Evolutionary conservation across 2,113 vertebrate species (phyloP).

Genomic region (Pangasianodon gigas): DNA sequence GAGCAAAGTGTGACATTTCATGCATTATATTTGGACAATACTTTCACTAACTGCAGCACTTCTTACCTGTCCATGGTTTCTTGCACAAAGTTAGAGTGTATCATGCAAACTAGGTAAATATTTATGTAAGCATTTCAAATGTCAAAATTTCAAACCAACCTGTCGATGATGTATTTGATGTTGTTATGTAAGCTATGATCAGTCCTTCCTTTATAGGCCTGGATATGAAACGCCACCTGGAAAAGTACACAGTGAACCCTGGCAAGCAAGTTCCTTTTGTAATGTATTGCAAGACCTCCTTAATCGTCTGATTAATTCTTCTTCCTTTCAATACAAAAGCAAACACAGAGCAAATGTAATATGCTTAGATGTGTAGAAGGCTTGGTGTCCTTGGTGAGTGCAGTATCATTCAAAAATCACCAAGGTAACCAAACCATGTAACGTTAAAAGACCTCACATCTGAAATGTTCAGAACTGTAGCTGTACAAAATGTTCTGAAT

Average conservation of each 20-base stretch:
- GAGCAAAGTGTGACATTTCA: background rate
- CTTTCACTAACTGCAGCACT: background rate
- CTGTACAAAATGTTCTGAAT: background rate
- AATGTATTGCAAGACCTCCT: background rate
- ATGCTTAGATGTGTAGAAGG: background rate
- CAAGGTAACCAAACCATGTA: conserved; percentile 3
- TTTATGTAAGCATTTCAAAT: background rate
- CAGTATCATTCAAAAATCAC: conserved; percentile 29
- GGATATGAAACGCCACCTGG: conserved; percentile 89
- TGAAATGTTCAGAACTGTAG: background rate
- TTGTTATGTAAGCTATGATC: conserved; percentile 85
- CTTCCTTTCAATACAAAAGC: background rate
- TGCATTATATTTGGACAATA: background rate
- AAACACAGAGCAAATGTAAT: background rate
- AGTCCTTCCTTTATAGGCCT: conserved; percentile 85
- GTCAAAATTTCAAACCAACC: conserved; percentile 67
- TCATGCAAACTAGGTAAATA: background rate
- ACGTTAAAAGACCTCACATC: background rate
- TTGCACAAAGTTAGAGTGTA: background rate
- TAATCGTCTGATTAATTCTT: background rate
- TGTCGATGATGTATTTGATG: conserved; percentile 88
- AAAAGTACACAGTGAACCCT: conserved; percentile 24
- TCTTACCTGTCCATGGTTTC: background rate
- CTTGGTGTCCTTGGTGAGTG: conserved; percentile 15
- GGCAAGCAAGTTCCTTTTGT: conserved; percentile 10